These are phyloP conservation scores for Neodontobutis hainanensis DNA, from an alignment of 2,113 vertebrate genomes.

Conservation along the genomic window DNA sequence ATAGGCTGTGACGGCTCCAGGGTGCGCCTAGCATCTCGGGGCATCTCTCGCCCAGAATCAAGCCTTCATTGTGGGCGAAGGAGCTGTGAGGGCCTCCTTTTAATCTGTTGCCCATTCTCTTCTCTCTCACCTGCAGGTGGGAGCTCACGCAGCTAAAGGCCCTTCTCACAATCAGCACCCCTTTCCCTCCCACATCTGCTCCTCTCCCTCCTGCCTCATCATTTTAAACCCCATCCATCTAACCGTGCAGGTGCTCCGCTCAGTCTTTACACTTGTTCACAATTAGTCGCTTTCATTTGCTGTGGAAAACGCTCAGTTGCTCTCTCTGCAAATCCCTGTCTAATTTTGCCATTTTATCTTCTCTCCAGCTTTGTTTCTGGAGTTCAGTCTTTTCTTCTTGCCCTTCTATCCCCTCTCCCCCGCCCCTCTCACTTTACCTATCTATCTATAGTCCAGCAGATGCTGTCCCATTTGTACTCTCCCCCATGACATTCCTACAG, in stretches of 20 bases:
- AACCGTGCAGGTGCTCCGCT: constrained; percentile 60
- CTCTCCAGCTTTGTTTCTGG: constrained; percentile 17
- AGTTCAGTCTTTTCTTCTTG: constrained; percentile 32
- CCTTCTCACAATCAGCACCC: constrained; percentile 51
- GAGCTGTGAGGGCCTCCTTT: constrained; percentile 66
- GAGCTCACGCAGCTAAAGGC: constrained; percentile 61
- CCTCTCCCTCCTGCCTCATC: constrained; percentile 10
- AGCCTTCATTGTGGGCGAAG: constrained; percentile 71
- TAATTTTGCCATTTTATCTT: constrained; percentile 38
- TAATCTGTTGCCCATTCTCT: constrained; percentile 76
- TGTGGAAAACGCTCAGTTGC: constrained; percentile 3
- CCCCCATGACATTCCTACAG: constrained; percentile 76
- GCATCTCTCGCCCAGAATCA: constrained; percentile 68
- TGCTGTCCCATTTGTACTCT: constrained; percentile 80
- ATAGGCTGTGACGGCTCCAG: constrained; percentile 66
- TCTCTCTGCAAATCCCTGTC: constrained; percentile 29
- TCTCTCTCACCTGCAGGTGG: constrained; percentile 73
- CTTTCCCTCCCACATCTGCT: constrained; percentile 37
- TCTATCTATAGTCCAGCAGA: constrained; percentile 79
- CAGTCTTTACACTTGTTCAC: constrained; percentile 39
- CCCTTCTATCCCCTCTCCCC: constrained; percentile 40
- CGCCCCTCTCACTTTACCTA: constrained; percentile 66
- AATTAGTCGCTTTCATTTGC: constrained; percentile 56
- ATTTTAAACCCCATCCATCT: constrained; percentile 25
- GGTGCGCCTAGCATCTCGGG: constrained; percentile 58